Conservation (phyloP, 2,797 vertebrate genomes). For the Aldrovandia affinis region DNA sequence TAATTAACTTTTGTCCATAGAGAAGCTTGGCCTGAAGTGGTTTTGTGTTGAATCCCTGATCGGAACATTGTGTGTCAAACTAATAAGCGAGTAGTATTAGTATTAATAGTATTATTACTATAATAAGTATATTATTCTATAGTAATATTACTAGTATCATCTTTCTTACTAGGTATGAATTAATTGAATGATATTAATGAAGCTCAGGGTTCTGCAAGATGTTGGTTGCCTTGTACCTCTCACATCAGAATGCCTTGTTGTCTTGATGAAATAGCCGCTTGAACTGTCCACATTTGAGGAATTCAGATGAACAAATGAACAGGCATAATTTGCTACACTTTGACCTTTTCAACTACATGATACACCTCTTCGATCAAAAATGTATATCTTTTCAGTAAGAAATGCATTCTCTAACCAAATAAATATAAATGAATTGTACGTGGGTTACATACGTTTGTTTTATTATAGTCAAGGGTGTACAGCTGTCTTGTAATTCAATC, state of each 20-base stretch:
- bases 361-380: too few species aligned
- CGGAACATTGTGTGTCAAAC: background rate
- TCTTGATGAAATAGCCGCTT: background rate
- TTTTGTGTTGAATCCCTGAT: background rate
- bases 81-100: too few species aligned
- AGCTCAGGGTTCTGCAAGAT: slow-evolving; percentile 43
- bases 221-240: slow-evolving; percentile 53
- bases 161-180: slow-evolving; percentile 17
- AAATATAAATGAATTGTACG: too few species aligned
- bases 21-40: background rate
- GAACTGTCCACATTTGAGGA: background rate
- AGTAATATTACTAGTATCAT: too few species aligned
- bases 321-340: background rate
- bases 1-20: background rate
- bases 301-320: slow-evolving; percentile 5
- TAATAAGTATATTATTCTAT: too few species aligned
- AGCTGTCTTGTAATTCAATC: too few species aligned
- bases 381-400: too few species aligned
- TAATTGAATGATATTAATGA: slow-evolving; percentile 21
- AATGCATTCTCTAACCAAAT: too few species aligned
- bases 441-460: too few species aligned
- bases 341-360: background rate
- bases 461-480: too few species aligned
- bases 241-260: slow-evolving; percentile 41
- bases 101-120: too few species aligned